Evolutionary conservation across 2,113 vertebrate genomes (phyloP), one percentile per base, ranked within the genome.

Genomic region (Uropsilus gracilis): DNA sequence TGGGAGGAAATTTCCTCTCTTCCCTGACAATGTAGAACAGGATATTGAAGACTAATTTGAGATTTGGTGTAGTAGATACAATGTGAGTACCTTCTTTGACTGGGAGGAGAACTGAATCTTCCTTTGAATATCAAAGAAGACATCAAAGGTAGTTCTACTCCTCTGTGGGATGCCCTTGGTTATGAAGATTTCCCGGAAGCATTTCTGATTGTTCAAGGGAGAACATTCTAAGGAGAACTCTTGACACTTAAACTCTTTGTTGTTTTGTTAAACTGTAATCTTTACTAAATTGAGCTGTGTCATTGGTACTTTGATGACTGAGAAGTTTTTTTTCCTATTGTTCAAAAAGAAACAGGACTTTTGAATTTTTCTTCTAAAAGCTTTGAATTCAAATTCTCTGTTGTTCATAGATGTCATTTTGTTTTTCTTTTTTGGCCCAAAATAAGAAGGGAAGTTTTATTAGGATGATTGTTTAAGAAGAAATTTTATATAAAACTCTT

Each of bases 271-370:
- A 73, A 32, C 73, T 78, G 16, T 91, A 48, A 42, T 88, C 22
- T 93, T 69, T 85, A 53, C 61, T 94, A 89, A 86, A n/a, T 50
- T n/a, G 44, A 61, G 18, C 34, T 61, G 3, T 82, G 18, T 69
- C 80, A 78, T 91, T 83, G 37, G 26, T 80, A 30, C 86, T 96
- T 96, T 95, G 89, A 55, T 86, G 81, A 95, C 28, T 80, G 55
- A 84, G 59, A 91, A 89, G 83, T 93, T 44, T 92, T 96, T 91
- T 91, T 76, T 95, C 75, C 48, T 78, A 26, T 9, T 97, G 64
- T 32, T 89, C 86, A 95, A 57, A 94, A 91, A 83, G 85, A 96
- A 96, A 91, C 86, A 91, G 84, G 37, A 88, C 86, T 97, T 82
- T 90, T 92, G 6, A 83, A 92, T 95, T 97, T 96, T 96, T 89